Conservation (phyloP, 2,888 invertebrate genomes). For the Agrypnus murinus region DNA sequence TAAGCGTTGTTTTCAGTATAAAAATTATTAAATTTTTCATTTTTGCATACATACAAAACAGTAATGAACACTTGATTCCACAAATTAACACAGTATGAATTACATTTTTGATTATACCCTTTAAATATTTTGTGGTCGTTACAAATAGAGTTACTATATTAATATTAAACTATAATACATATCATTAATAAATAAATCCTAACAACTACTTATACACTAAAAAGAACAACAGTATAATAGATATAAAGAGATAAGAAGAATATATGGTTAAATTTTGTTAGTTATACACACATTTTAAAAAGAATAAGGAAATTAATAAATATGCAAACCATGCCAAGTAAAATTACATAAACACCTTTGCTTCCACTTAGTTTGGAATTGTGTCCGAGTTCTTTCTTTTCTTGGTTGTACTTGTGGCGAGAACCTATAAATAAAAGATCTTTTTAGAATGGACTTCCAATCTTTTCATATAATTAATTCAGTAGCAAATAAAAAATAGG, state of each 20-base stretch:
- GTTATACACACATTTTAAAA: conserved; percentile 54
- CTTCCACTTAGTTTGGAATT: conserved; percentile 39
- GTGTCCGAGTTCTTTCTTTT: conserved; percentile 49
- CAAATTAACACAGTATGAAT: not conserved
- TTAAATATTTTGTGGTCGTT: conserved; percentile 23
- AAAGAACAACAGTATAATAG: not conserved
- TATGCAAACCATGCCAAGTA: conserved; percentile 65
- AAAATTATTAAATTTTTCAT: not conserved
- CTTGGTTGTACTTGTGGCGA: conserved; percentile 41
- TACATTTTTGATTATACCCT: conserved; percentile 5
- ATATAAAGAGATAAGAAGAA: not conserved
- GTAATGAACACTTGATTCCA: conserved; percentile 13
- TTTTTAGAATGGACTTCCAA: not conserved
- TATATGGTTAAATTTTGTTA: conserved; percentile 24
- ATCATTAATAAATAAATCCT: conserved; percentile 21
- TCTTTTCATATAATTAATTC: not conserved
- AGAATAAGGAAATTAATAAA: conserved; percentile 66
- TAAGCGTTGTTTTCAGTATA: not conserved
- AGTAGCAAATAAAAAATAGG: not conserved
- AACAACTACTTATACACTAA: conserved; percentile 19
- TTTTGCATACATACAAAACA: not conserved
- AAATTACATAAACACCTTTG: conserved; percentile 64
- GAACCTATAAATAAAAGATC: conserved; percentile 26
- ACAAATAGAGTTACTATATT: conserved; percentile 16
- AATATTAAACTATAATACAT: not conserved